A percentile compares a stretch with the other conserved stretches of the same genome.
phyloP scores from a whole-genome alignment of 2,888 invertebrate species.

The Agrenia bidenticulata region DNA sequence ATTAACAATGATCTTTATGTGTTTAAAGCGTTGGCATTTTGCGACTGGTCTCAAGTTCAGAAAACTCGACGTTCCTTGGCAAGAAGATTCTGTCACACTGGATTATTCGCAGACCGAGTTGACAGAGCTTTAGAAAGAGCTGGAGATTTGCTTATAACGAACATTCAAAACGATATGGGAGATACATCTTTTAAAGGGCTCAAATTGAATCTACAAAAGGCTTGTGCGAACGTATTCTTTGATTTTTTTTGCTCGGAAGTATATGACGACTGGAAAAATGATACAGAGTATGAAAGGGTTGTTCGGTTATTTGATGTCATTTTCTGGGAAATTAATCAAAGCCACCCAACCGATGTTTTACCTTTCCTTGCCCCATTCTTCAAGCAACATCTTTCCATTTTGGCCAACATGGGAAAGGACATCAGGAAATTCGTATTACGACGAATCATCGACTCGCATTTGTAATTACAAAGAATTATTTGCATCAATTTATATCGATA shows the following conservation, averaged over 20 bases:
- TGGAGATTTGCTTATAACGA: slow-evolving; percentile 28
- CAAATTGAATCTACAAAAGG: slow-evolving; percentile 70
- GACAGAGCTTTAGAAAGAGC: slow-evolving; percentile 36
- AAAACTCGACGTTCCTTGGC: slow-evolving; percentile 75
- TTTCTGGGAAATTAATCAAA: slow-evolving; percentile 89
- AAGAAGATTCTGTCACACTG: slow-evolving; percentile 67
- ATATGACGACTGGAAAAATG: slow-evolving; percentile 64
- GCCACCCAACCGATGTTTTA: slow-evolving; percentile 81
- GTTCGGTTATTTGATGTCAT: slow-evolving; percentile 79
- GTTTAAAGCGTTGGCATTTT: slow-evolving; percentile 83
- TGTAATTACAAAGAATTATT: slow-evolving; percentile 49
- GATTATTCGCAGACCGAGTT: slow-evolving; percentile 43
- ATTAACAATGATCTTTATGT: too few species aligned
- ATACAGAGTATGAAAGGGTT: slow-evolving; percentile 64
- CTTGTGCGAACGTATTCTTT: slow-evolving; percentile 81
- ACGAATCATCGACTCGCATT: slow-evolving; percentile 63
- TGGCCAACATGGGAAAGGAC: slow-evolving; percentile 69
- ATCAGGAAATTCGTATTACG: slow-evolving; percentile 73
- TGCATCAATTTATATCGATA: neutral
- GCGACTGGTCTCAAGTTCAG: slow-evolving; percentile 84
- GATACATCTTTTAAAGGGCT: slow-evolving; percentile 55
- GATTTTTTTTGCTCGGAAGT: slow-evolving; percentile 82
- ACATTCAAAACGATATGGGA: slow-evolving; percentile 25
- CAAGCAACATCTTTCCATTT: slow-evolving; percentile 66
- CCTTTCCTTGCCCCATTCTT: slow-evolving; percentile 79